phyloP scores from a whole-genome alignment of 1,140 invertebrate genomes.

The Akabosia matsudoensis region DNA sequence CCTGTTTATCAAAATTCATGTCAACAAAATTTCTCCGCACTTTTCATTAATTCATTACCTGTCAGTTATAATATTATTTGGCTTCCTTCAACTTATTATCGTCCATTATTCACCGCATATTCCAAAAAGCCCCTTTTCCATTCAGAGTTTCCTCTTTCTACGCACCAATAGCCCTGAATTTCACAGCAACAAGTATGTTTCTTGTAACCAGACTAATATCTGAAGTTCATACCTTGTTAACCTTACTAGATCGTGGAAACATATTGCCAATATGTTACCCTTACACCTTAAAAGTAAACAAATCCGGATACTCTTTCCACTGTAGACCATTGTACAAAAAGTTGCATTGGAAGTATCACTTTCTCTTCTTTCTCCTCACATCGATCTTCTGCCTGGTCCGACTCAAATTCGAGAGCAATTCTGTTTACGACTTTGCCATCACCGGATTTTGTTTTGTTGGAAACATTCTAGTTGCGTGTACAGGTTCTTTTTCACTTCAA shows the following conservation, averaged over 20 bases:
- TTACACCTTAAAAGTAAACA: neutral
- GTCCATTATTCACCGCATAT: no score
- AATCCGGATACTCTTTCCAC: neutral
- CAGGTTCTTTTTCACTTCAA: neutral
- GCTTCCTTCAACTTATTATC: no score
- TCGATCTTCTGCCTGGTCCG: neutral
- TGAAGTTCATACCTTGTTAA: neutral
- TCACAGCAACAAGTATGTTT: no score
- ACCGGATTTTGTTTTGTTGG: neutral
- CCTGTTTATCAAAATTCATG: no score
- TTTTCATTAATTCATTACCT: no score
- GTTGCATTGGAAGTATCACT: neutral
- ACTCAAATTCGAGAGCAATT: neutral
- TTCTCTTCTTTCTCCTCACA: neutral
- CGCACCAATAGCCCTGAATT: no score
- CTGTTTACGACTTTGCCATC: neutral
- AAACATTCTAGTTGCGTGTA: neutral
- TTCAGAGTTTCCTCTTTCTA: no score
- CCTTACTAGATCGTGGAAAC: neutral
- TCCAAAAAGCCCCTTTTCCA: no score
- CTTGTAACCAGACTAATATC: neutral
- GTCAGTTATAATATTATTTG: no score
- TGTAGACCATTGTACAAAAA: neutral
- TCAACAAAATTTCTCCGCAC: no score
- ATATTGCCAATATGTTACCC: neutral